Base-by-base conservation (phyloP, 2,113 vertebrate species). In the Lucifuga dentata region DNA sequence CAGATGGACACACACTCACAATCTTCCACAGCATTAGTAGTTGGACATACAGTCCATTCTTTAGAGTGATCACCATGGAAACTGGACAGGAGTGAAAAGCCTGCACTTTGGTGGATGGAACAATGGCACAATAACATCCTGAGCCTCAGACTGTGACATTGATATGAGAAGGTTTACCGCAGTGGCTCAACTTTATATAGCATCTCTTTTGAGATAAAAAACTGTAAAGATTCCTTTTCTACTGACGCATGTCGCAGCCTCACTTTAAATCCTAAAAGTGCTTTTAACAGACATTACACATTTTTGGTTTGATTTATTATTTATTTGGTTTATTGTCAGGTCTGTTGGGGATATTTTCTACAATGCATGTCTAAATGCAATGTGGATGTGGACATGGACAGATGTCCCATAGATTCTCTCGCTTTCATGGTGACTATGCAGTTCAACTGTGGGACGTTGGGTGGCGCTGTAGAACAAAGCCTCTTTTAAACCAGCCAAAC, bases 41-140 rank as follows among this genome's bases (percentile, higher is more conserved):
- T 86, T 84, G 75, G 73, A 90, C 80, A 74, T 89, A 84, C 87
- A 84, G 78, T 72, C 80, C 55, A 87, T 89, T 87, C 81, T 89
- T 85, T 85, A 73, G 84, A 88, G 84, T 87, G 86, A 90, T 93
- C 86, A 88, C 92, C 91, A 93, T 93, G 90, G 92, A 89, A 92
- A 93, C 92, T 87, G 87, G 84, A 88, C 78, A 72, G 78, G 66
- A 89, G 73, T 80, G 85, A 81, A 83, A 80, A 87, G 70, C 62
- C 66, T 78, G 65, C 65, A 48, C 67, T 74, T 29, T 45, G 56
- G 76, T 64, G 71, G 58, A 81, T 73, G 51, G 70, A 82, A 71
- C 73, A 23, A 39, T 43, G 61, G 72, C 50, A 69, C 38, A n/a
- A 46, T 69, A 80, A 65, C 77, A 85, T 87, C 66, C 63, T 43